A percentile compares a stretch with the other conserved stretches of the same genome.
Conservation (phyloP, 2,113 vertebrate genomes). For the Semnopithecus entellus region DNA sequence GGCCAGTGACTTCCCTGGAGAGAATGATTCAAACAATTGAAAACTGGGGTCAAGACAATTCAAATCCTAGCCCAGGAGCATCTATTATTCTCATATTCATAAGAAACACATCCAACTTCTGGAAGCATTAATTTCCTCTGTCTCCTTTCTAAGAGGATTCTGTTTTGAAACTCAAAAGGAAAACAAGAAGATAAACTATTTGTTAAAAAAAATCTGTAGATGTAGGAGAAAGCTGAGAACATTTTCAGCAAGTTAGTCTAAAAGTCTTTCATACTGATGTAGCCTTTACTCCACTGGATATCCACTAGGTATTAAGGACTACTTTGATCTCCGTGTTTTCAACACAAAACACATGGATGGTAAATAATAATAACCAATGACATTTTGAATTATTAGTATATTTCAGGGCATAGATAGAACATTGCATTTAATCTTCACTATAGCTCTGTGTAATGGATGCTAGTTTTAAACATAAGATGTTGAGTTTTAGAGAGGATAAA, state of each 20-base stretch:
- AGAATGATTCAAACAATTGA: neutral
- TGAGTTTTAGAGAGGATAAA: neutral
- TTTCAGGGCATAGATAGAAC: neutral
- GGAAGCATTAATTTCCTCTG: neutral
- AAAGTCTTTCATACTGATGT: neutral
- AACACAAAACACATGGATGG: neutral
- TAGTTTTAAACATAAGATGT: neutral
- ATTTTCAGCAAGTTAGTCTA: neutral
- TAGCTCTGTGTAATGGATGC: neutral
- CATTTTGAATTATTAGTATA: neutral
- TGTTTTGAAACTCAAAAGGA: neutral
- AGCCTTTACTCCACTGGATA: neutral
- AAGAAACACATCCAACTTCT: neutral
- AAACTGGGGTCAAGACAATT: neutral
- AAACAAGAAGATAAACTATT: neutral
- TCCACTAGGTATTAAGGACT: neutral
- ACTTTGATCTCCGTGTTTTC: neutral
- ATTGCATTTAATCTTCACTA: neutral
- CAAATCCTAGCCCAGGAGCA: neutral
- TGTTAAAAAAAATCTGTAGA: neutral
- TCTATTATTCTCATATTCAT: neutral
- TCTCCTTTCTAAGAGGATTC: neutral
- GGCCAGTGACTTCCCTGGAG: neutral
- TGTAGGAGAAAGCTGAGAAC: neutral
- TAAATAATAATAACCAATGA: neutral